Percentiles rank a stretch among this genome's conserved stretches.
Evolutionary conservation across 2,797 vertebrate genomes (phyloP).

Genomic region (Uromys caudimaculatus): DNA sequence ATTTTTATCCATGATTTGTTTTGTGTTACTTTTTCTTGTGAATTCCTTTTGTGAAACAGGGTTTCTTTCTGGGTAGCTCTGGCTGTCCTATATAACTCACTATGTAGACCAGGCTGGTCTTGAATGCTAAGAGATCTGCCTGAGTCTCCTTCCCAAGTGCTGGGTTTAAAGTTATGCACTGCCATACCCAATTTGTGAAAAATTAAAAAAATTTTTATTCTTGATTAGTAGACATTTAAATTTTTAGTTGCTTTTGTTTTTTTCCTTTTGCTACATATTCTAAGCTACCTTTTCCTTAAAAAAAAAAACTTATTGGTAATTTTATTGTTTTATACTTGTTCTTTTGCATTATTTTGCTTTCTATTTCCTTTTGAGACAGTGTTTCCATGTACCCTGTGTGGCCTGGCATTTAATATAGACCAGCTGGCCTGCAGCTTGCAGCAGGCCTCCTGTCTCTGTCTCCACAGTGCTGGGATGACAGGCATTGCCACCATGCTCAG

Average conservation of each 20-base stretch:
- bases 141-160: not conserved
- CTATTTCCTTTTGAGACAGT: not conserved
- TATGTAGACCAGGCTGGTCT: not conserved
- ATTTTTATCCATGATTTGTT: constrained; percentile 33
- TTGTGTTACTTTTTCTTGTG: not conserved
- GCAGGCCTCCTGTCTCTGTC: not conserved
- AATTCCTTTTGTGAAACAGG: not conserved
- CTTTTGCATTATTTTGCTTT: not conserved
- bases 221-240: constrained; percentile 14
- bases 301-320: not conserved
- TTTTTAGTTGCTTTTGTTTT: not conserved
- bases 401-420: not conserved
- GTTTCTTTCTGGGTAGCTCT: not conserved
- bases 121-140: not conserved
- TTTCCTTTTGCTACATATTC: not conserved
- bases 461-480: not conserved
- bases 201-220: not conserved
- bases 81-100: not conserved
- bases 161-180: not conserved
- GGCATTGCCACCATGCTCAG: not conserved
- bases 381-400: not conserved
- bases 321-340: not conserved
- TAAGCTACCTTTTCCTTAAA: not conserved
- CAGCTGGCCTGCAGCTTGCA: not conserved
- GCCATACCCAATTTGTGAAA: not conserved